phyloP scores from a whole-genome alignment of 2,888 invertebrate species.

The Agrotis ipsilon region DNA sequence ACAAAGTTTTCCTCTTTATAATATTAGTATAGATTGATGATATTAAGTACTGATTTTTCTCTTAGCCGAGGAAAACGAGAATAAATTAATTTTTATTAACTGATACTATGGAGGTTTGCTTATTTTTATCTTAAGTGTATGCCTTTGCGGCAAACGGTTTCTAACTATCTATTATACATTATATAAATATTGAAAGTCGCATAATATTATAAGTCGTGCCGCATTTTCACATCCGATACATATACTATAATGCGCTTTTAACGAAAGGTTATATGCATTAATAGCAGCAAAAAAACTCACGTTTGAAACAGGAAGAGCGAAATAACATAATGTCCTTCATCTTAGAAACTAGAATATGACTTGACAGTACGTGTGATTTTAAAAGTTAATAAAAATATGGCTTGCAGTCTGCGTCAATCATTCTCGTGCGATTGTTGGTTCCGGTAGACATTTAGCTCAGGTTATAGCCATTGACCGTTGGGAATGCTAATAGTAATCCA shows the following conservation, averaged over 20 bases:
- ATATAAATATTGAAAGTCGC: neutral
- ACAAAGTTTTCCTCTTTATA: too few relatives aligned
- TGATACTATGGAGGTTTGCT: neutral
- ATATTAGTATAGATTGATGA: too few relatives aligned
- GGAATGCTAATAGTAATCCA: too few relatives aligned
- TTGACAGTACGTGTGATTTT: conserved; percentile 7
- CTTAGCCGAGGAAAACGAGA: neutral
- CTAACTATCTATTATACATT: neutral
- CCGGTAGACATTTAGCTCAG: neutral
- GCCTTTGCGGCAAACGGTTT: neutral
- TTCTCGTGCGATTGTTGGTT: neutral
- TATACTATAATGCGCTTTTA: conserved; percentile 11
- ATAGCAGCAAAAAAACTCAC: conserved; percentile 18
- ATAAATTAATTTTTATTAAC: neutral
- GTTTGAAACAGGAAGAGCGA: conserved; percentile 39
- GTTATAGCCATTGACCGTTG: conserved; percentile 1
- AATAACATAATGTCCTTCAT: conserved; percentile 34
- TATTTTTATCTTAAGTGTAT: neutral
- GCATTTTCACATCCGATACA: conserved; percentile 1
- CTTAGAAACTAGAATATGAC: conserved; percentile 20
- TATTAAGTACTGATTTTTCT: neutral
- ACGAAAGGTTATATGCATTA: conserved; percentile 39
- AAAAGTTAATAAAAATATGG: conserved; percentile 30
- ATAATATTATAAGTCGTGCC: neutral
- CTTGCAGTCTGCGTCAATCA: neutral